These are phyloP conservation scores for Zootermopsis nevadensis DNA, from an alignment of 2,888 invertebrate species.

Conservation along the genomic window DNA sequence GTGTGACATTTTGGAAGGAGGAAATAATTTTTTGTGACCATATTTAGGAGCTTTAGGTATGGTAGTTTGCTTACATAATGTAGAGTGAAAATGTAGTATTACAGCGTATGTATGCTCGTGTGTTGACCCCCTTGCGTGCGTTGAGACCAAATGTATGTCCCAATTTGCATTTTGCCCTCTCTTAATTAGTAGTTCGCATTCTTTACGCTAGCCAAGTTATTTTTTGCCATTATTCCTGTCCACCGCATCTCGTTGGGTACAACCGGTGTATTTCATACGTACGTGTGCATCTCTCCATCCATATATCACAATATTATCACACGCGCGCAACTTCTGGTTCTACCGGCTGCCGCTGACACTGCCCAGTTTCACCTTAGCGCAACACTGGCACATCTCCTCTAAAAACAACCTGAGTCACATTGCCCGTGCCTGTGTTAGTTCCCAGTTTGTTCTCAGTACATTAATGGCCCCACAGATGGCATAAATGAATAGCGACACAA, in stretches of 20 bases:
- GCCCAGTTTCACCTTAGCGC: too few species aligned
- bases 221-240: background rate
- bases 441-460: too few species aligned
- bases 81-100: background rate
- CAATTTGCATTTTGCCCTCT: conserved; percentile 10
- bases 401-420: too few species aligned
- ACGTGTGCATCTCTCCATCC: background rate
- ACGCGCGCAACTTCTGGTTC: background rate
- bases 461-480: too few species aligned
- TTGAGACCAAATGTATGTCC: conserved; percentile 12
- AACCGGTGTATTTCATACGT: background rate
- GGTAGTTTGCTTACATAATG: too few species aligned
- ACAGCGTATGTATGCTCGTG: background rate
- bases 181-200: conserved; percentile 15
- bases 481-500: too few species aligned
- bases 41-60: too few species aligned
- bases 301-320: conserved; percentile 29
- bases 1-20: too few species aligned
- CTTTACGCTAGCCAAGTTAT: background rate
- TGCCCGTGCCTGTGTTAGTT: too few species aligned
- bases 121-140: background rate
- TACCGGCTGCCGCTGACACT: background rate
- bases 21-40: too few species aligned
- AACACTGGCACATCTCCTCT: too few species aligned
- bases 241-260: background rate